phyloP scores from a whole-genome alignment of 2,797 vertebrate genomes.

The Spinibarbus caldwelli region DNA sequence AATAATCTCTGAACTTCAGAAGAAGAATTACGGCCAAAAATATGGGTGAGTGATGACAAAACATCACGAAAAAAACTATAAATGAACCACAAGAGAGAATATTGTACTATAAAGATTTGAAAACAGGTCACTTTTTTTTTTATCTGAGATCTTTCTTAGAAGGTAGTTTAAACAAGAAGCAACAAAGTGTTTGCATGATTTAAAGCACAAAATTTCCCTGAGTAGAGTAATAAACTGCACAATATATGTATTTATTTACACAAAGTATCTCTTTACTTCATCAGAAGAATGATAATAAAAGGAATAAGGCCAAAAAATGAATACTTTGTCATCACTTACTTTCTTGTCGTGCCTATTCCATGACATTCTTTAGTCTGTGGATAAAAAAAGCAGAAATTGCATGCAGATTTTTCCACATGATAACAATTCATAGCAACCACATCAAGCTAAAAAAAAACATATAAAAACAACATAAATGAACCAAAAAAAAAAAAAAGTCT shows the following conservation, averaged over 20 bases:
- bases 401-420: not conserved
- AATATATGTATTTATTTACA: slow-evolving; percentile 6
- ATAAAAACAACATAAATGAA: not conserved
- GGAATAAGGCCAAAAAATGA: not conserved
- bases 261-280: not conserved
- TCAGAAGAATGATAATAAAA: not conserved
- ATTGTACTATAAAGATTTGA: not conserved
- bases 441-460: not conserved
- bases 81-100: not conserved
- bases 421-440: not conserved
- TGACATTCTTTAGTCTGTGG: not conserved
- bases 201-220: slow-evolving; percentile 16
- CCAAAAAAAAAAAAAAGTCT: not conserved
- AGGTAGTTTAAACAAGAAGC: not conserved
- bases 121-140: not conserved
- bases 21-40: not conserved
- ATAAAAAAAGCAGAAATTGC: not conserved
- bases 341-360: not conserved
- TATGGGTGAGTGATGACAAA: not conserved
- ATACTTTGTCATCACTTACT: not conserved
- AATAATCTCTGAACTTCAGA: not conserved
- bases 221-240: not conserved
- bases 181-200: slow-evolving; percentile 30
- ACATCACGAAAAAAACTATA: not conserved
- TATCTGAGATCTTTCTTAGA: not conserved